Evolutionary conservation across 2,113 vertebrate species (phyloP).

Genomic region (Megalops atlanticus): DNA sequence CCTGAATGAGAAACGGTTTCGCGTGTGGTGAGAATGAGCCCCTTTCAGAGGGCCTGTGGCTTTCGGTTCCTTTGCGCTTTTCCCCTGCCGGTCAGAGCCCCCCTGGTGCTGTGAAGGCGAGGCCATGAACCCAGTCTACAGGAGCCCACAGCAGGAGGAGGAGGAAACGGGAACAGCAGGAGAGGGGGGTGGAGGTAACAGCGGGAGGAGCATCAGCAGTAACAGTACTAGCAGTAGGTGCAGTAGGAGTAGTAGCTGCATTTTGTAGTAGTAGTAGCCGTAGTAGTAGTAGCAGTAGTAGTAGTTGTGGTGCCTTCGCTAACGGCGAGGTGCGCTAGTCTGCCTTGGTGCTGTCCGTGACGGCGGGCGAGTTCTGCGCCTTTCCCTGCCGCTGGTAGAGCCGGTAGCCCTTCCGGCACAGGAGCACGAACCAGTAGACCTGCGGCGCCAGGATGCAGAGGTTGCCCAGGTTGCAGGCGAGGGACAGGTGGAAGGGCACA

Average conservation of each 20-base stretch:
- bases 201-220: not conserved
- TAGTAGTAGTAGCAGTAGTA: slow-evolving; percentile 32
- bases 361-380: slow-evolving; percentile 27
- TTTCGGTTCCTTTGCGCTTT: not conserved
- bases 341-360: slow-evolving; percentile 52
- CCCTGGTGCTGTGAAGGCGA: not conserved
- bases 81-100: not conserved
- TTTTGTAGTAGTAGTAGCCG: slow-evolving; percentile 44
- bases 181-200: slow-evolving; percentile 38
- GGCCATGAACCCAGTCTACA: not conserved
- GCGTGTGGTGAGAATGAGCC: not conserved
- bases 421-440: slow-evolving; percentile 94
- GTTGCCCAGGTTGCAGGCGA: slow-evolving; percentile 85
- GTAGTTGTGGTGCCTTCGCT: no score
- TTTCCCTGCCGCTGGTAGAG: slow-evolving; percentile 76
- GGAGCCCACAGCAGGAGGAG: not conserved
- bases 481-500: slow-evolving; percentile 86
- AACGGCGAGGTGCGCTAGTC: slow-evolving; percentile 40
- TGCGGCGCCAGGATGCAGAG: slow-evolving; percentile 88
- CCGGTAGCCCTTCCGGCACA: slow-evolving; percentile 84
- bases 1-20: not conserved
- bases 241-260: slow-evolving; percentile 53
- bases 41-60: not conserved
- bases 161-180: slow-evolving; percentile 44
- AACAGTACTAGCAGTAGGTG: not conserved